These are phyloP conservation scores for Onychorhynchus coronatus DNA, from an alignment of 2,113 vertebrate genomes.

Conservation along the genomic window DNA sequence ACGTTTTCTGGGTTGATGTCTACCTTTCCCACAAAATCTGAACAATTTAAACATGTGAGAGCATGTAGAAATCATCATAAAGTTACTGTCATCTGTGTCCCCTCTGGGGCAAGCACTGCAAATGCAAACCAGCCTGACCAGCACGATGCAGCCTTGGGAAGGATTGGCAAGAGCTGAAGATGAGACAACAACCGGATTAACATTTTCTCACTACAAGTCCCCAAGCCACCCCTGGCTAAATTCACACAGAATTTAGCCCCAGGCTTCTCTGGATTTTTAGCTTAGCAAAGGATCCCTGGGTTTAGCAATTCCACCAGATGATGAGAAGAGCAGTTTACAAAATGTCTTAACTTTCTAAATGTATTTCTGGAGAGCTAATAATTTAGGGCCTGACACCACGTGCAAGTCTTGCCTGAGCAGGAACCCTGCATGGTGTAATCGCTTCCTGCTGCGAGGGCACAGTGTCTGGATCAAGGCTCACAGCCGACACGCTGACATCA, in stretches of 20 bases:
- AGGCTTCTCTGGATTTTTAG: not conserved
- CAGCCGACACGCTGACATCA: not conserved
- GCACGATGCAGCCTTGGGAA: not conserved
- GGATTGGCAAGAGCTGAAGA: not conserved
- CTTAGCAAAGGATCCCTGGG: not conserved
- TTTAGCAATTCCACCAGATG: not conserved
- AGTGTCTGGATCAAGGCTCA: not conserved
- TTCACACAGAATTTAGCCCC: not conserved
- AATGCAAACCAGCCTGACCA: not conserved
- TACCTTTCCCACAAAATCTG: not conserved
- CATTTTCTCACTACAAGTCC: not conserved
- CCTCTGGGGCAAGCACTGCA: not conserved
- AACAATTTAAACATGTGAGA: not conserved
- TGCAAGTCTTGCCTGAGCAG: constrained; percentile 8
- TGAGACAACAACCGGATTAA: not conserved
- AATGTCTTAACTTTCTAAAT: not conserved
- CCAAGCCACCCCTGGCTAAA: not conserved
- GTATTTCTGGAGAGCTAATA: not conserved
- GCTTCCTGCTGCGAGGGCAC: constrained; percentile 15
- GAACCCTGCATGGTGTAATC: not conserved
- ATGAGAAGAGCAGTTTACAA: not conserved
- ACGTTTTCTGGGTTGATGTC: not conserved
- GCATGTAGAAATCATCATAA: not conserved
- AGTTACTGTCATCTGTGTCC: not conserved
- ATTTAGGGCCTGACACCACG: constrained; percentile 8